A percentile compares a stretch with the other conserved stretches of the same genome.
phyloP scores from a whole-genome alignment of 2,888 invertebrate genomes.

The Macaria notata region DNA sequence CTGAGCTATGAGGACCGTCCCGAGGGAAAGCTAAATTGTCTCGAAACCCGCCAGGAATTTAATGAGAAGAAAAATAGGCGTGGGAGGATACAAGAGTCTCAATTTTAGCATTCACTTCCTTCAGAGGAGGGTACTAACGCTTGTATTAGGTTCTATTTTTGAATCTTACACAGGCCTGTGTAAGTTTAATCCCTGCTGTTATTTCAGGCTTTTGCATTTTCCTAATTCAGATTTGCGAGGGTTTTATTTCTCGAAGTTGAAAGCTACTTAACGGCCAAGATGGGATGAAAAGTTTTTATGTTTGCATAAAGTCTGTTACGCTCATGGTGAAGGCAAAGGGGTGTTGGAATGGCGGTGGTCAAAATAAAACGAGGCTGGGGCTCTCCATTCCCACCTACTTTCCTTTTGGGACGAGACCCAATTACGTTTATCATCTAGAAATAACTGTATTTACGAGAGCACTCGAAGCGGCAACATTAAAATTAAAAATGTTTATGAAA shows the following conservation, averaged over 20 bases:
- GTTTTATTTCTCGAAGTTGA: slow-evolving; percentile 6
- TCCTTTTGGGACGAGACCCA: slow-evolving; percentile 33
- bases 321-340: slow-evolving; percentile 25
- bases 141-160: slow-evolving; percentile 23
- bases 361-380: slow-evolving; percentile 42
- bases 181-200: slow-evolving; percentile 17
- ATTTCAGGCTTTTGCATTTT: slow-evolving; percentile 13
- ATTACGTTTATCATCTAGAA: slow-evolving; percentile 40
- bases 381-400: slow-evolving; percentile 28
- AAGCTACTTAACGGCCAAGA: slow-evolving; percentile 10
- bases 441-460: slow-evolving; percentile 42
- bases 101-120: slow-evolving; percentile 26
- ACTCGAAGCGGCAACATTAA: slow-evolving; percentile 37
- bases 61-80: slow-evolving; percentile 37
- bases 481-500: slow-evolving; percentile 34
- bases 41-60: slow-evolving; percentile 35
- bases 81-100: slow-evolving; percentile 26
- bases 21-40: slow-evolving; percentile 36
- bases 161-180: slow-evolving; percentile 3
- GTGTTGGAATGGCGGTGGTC: slow-evolving; percentile 38
- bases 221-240: slow-evolving; percentile 17
- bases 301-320: slow-evolving; percentile 23
- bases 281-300: slow-evolving; percentile 24
- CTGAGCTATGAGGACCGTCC: slow-evolving; percentile 33
- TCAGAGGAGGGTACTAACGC: slow-evolving; percentile 2